phyloP scores from a whole-genome alignment of 2,888 invertebrate species.

The Nebria brevicollis region DNA sequence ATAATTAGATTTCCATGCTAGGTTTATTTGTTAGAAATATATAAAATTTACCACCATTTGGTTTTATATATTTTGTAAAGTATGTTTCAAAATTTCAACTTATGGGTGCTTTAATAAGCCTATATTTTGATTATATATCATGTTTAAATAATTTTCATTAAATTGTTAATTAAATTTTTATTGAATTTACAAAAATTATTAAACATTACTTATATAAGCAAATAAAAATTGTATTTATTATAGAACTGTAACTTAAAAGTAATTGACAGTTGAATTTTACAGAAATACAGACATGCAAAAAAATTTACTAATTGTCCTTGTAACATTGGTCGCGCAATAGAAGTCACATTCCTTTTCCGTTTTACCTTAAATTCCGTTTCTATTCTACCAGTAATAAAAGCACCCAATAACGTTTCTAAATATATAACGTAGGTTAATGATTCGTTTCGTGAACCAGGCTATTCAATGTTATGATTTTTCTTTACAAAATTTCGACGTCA shows the following conservation, averaged over 20 bases:
- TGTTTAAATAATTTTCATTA: too few species aligned
- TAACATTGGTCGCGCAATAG: not conserved
- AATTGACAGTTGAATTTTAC: too few species aligned
- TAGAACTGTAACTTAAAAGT: too few species aligned
- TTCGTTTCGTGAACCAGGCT: not conserved
- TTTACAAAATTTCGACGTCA: constrained; percentile 1
- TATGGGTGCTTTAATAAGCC: too few species aligned
- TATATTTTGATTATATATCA: too few species aligned
- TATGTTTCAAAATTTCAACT: too few species aligned
- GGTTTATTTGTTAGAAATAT: not conserved
- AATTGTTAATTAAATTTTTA: too few species aligned
- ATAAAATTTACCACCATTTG: not conserved
- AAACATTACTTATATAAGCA: too few species aligned
- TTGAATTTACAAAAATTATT: too few species aligned
- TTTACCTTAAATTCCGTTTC: not conserved
- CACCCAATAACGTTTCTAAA: not conserved
- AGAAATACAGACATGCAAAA: too few species aligned
- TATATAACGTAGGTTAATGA: not conserved
- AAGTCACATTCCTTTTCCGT: not conserved
- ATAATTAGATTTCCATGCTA: not conserved
- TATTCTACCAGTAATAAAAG: not conserved
- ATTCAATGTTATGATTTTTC: constrained; percentile 12
- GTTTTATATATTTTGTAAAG: not conserved
- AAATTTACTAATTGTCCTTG: not conserved
- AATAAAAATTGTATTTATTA: too few species aligned